These are phyloP conservation scores for Azorinus chamasolen DNA, from an alignment of 2,888 invertebrate species.

Conservation along the genomic window DNA sequence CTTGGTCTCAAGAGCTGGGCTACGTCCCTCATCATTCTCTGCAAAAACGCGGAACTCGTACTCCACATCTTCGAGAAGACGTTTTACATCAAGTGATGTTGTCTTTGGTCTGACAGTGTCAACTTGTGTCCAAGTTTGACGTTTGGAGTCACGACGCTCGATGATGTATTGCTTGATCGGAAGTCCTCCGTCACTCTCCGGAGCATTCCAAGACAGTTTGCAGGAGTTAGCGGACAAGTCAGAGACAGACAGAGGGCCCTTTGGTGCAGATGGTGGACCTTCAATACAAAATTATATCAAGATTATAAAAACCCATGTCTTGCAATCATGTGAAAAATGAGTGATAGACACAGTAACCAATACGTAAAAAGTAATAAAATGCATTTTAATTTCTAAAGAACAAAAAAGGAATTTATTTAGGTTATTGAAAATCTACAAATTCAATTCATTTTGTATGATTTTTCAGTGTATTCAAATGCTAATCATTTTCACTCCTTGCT, in stretches of 20 bases:
- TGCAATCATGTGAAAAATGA: too few relatives aligned
- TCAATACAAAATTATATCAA: background rate
- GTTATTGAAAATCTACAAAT: too few relatives aligned
- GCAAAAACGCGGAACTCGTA: constrained; percentile 96
- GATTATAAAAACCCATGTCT: too few relatives aligned
- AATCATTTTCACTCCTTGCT: too few relatives aligned
- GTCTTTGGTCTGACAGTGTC: constrained; percentile 86
- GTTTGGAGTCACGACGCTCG: constrained; percentile 91
- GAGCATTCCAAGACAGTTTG: constrained; percentile 89
- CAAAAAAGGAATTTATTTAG: too few relatives aligned
- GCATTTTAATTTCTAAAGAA: too few relatives aligned
- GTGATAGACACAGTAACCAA: too few relatives aligned
- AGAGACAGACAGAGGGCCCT: constrained; percentile 89
- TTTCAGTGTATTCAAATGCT: too few relatives aligned
- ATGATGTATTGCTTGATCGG: constrained; percentile 83
- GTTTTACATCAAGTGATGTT: constrained; percentile 70
- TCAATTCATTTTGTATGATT: too few relatives aligned
- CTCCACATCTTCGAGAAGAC: constrained; percentile 95
- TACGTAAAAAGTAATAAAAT: too few relatives aligned
- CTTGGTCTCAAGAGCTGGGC: constrained; percentile 92
- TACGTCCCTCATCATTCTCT: constrained; percentile 96
- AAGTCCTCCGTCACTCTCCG: constrained; percentile 82
- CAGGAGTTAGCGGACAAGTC: constrained; percentile 95
- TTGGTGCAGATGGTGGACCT: constrained; percentile 83
- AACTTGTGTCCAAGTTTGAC: constrained; percentile 92